A percentile compares a stretch with the other conserved stretches of the same genome.
Conservation (phyloP, 2,888 invertebrate genomes). For the Meliscaeva auricollis region DNA sequence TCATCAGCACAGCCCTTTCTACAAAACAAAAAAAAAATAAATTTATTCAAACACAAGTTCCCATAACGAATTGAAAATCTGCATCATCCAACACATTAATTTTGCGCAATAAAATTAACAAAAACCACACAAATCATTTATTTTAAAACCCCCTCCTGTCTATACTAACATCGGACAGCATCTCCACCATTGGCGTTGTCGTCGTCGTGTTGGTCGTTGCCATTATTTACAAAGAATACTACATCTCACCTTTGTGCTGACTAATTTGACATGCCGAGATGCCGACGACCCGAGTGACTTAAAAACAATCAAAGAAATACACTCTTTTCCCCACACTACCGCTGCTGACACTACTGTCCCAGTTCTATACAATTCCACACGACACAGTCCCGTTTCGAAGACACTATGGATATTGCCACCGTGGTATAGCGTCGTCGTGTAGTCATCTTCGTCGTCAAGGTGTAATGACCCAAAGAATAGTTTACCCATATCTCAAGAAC, state of each 20-base stretch:
- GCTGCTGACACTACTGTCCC: slow-evolving; percentile 52
- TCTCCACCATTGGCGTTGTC: neutral
- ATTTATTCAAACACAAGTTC: slow-evolving; percentile 27
- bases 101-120: slow-evolving; percentile 17
- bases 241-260: slow-evolving; percentile 67
- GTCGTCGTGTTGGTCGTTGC: slow-evolving; percentile 1
- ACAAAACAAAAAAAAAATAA: neutral
- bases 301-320: slow-evolving; percentile 51
- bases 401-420: slow-evolving; percentile 62
- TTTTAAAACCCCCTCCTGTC: neutral
- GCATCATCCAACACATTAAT: slow-evolving; percentile 9
- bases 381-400: slow-evolving; percentile 69
- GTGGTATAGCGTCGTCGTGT: neutral
- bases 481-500: slow-evolving; percentile 55
- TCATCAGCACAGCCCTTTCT: neutral
- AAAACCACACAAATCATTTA: slow-evolving; percentile 50
- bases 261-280: slow-evolving; percentile 64
- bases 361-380: slow-evolving; percentile 58
- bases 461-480: slow-evolving; percentile 74
- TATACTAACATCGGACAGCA: neutral
- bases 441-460: slow-evolving; percentile 53
- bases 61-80: slow-evolving; percentile 37
- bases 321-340: neutral
- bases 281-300: slow-evolving; percentile 70
- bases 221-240: neutral